phyloP scores from a whole-genome alignment of 2,797 vertebrate species.

The Anableps anableps region DNA sequence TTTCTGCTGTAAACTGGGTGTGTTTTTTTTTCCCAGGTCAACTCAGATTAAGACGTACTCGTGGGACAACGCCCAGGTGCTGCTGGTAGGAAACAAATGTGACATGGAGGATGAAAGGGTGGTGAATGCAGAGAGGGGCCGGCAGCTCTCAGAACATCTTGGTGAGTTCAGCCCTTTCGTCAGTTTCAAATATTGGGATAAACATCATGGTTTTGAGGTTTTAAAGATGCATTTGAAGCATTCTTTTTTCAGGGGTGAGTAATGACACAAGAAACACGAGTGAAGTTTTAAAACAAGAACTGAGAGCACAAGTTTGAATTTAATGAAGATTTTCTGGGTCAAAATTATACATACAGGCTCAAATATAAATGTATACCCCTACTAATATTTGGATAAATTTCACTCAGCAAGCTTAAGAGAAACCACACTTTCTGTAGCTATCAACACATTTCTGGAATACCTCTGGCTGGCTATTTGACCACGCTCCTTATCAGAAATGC shows the following conservation, averaged over 20 bases:
- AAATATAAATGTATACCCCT: too few relatives aligned
- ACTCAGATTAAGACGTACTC: constrained; percentile 99
- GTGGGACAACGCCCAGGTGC: constrained; percentile 97
- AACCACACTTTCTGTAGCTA: too few relatives aligned
- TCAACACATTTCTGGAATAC: too few relatives aligned
- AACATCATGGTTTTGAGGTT: too few relatives aligned
- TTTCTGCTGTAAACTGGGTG: constrained; percentile 20
- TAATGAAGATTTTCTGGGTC: not conserved
- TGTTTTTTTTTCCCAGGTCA: constrained; percentile 82
- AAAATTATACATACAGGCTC: too few relatives aligned
- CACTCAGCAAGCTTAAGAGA: too few relatives aligned
- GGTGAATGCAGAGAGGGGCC: constrained; percentile 90
- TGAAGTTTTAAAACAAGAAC: too few relatives aligned
- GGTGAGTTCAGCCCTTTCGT: constrained; percentile 77
- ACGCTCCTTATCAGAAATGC: not conserved
- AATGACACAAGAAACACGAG: too few relatives aligned
- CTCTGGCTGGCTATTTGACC: too few relatives aligned
- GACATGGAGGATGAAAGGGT: constrained; percentile 97
- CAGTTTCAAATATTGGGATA: not conserved
- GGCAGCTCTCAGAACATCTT: constrained; percentile 94
- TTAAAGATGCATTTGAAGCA: too few relatives aligned
- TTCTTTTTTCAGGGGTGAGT: too few relatives aligned
- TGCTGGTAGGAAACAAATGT: constrained; percentile 97
- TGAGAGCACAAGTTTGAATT: not conserved
- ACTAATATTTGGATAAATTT: not conserved